phyloP scores from a whole-genome alignment of 2,113 vertebrate genomes.

The Ctenomys sociabilis region DNA sequence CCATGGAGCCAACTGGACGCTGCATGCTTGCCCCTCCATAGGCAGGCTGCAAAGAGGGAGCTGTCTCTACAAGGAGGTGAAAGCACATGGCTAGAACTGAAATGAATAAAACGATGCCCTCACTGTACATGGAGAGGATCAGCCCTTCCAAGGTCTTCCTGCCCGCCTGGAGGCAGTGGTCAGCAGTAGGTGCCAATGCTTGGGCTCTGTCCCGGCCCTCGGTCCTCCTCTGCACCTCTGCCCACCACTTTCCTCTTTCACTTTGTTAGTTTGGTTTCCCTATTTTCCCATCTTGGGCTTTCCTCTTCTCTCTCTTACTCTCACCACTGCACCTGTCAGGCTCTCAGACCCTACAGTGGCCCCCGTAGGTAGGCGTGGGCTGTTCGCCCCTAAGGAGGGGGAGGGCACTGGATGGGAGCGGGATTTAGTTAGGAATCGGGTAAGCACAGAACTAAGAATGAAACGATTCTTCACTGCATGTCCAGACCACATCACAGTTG shows the following conservation, averaged over 20 bases:
- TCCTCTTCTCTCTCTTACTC: not conserved
- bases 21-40: too few species aligned
- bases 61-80: not conserved
- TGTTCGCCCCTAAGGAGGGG: not conserved
- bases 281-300: not conserved
- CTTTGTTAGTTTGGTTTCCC: not conserved
- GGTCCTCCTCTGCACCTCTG: not conserved
- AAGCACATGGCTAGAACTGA: not conserved
- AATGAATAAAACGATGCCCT: not conserved
- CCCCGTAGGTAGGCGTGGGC: not conserved
- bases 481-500: not conserved
- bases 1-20: not conserved
- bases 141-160: not conserved
- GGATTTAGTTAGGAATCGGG: not conserved
- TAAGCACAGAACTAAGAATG: not conserved
- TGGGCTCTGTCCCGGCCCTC: not conserved
- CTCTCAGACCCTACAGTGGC: not conserved
- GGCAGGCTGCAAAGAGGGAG: not conserved
- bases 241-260: not conserved
- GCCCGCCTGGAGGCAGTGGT: not conserved
- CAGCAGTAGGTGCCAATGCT: rapidly evolving
- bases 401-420: not conserved
- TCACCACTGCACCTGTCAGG: not conserved
- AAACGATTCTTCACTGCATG: not conserved
- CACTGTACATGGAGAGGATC: not conserved